Evolutionary conservation across 2,888 invertebrate genomes (phyloP).

Genomic region (Harpalus rubripes): DNA sequence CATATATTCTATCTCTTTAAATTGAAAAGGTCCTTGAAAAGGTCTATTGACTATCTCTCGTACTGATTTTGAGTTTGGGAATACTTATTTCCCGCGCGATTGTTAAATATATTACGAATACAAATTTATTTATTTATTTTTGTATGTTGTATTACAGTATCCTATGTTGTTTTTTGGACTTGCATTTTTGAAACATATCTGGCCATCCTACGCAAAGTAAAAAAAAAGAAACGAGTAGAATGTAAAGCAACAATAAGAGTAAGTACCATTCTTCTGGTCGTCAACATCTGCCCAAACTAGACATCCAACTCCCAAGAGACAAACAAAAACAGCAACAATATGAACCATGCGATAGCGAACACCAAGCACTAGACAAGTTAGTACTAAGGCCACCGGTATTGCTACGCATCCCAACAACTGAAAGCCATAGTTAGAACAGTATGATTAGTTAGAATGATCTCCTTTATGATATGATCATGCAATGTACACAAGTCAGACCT

Average conservation of each 20-base stretch:
- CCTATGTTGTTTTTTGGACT: too few relatives aligned
- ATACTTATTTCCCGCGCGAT: too few relatives aligned
- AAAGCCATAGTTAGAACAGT: conserved; percentile 75
- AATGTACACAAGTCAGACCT: conserved; percentile 77
- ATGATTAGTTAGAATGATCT: conserved; percentile 32
- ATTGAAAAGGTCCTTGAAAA: too few relatives aligned
- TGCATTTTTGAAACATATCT: neutral
- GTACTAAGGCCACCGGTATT: conserved; percentile 88
- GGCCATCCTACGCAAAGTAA: too few relatives aligned
- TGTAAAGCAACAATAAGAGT: neutral
- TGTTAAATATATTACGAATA: too few relatives aligned
- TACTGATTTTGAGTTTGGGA: too few relatives aligned
- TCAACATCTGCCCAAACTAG: conserved; percentile 91
- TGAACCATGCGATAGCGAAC: conserved; percentile 88
- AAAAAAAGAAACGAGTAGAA: neutral
- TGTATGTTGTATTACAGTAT: too few relatives aligned
- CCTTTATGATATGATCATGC: conserved; percentile 46
- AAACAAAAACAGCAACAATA: conserved; percentile 88
- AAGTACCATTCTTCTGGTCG: conserved; percentile 82
- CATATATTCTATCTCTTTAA: too few relatives aligned
- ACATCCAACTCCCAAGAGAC: conserved; percentile 89
- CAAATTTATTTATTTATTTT: too few relatives aligned
- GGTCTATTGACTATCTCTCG: too few relatives aligned
- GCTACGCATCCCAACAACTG: conserved; percentile 92
- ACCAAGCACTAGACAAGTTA: conserved; percentile 88